Conservation (phyloP, 37 sponge, comb jelly and placozoan genomes). For the Hexactinellida sp. region DNA sequence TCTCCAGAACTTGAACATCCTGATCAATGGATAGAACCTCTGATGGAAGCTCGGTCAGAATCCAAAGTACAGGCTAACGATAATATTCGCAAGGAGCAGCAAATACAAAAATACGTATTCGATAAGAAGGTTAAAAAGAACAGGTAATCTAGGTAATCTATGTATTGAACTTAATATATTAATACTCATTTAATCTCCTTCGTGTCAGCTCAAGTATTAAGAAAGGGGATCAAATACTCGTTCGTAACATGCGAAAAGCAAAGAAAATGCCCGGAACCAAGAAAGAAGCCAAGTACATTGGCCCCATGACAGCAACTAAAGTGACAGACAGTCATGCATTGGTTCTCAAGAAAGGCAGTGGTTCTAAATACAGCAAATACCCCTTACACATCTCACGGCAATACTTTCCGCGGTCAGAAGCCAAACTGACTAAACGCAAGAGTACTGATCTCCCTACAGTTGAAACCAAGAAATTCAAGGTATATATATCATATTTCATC, state of each 20-base stretch:
- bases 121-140: neutral
- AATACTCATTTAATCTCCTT: neutral
- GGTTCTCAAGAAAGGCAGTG: slow-evolving; percentile 1
- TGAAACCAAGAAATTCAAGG: neutral
- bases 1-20: slow-evolving; percentile 9
- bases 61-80: neutral
- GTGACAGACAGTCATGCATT: slow-evolving; percentile 12
- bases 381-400: neutral
- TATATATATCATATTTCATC: neutral
- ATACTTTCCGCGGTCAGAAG: neutral
- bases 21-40: neutral
- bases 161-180: neutral
- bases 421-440: neutral
- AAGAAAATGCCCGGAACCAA: slow-evolving; percentile 8
- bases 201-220: neutral
- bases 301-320: neutral
- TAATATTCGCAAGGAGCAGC: neutral
- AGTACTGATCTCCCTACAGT: neutral
- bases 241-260: slow-evolving; percentile 11
- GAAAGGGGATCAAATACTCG: neutral
- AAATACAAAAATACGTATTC: neutral
- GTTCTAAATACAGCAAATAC: neutral
- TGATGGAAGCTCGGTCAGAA: neutral
- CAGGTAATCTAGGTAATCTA: neutral
- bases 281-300: neutral